Evolutionary conservation across 35 echinoderm and acorn worm genomes (phyloP).

Genomic region (Strongylocentrotus purpuratus): DNA sequence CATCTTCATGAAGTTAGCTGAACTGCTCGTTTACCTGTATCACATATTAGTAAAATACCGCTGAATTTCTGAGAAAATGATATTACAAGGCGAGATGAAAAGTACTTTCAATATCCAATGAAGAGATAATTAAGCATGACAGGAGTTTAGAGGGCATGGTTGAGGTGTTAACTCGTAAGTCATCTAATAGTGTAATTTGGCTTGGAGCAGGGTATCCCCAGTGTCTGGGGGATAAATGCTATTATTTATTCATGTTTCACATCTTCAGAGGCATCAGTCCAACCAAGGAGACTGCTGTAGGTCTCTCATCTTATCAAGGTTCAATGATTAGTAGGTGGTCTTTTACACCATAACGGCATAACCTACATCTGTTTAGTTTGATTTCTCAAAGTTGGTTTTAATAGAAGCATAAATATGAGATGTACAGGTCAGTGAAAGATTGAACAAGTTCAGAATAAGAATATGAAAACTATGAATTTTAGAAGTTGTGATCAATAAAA

Average conservation of each 20-base stretch:
- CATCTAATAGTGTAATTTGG: neutral
- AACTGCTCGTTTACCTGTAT: no score
- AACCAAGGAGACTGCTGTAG: no score
- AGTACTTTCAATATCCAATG: neutral
- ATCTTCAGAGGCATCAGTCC: neutral
- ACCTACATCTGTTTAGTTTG: neutral
- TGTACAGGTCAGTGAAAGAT: no score
- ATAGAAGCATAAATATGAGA: no score
- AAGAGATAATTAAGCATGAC: neutral
- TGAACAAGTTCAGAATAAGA: no score
- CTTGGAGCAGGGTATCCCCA: neutral
- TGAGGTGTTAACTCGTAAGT: conserved; percentile 1
- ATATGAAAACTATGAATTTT: no score
- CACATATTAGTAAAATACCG: no score
- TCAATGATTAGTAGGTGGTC: neutral
- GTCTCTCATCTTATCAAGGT: neutral
- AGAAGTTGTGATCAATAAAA: no score
- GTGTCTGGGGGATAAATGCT: neutral
- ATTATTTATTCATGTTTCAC: neutral
- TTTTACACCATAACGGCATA: neutral
- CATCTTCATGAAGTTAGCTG: no score
- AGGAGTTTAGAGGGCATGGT: neutral
- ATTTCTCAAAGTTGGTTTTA: no score
- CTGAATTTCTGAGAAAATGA: no score
- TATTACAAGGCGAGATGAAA: neutral